Base-by-base conservation (phyloP, 2,888 invertebrate species). In the Toxonevra muliebris region DNA sequence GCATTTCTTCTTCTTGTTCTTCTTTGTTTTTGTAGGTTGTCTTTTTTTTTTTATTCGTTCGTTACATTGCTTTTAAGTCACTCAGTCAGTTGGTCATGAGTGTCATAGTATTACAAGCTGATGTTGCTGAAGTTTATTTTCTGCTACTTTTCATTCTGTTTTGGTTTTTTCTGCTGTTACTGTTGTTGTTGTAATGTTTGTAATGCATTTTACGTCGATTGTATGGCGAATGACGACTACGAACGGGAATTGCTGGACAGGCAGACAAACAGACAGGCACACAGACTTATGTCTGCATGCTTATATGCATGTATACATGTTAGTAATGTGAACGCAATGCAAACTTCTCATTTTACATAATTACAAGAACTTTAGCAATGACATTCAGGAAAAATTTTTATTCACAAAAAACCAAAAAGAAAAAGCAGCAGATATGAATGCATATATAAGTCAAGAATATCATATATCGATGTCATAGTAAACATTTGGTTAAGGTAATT, bases 31-130 rank as follows among this genome's bases (percentile, higher is more conserved):
- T 48, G 52, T 11, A n/a, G 50, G 19, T 65, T 65, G 50, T 58
- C 52, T 65, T 53, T 13, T 42, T 20, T 15, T 41, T 58, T 50
- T 59, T 64, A 43, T 65, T 65, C 57, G 52, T 41, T 1, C 5
- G 48, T 8, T 48, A 66, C 71, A 71, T 72, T 55, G 57, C 57
- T 57, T 73, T 74, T 73, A 72, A 73, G 74, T 76, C 76, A 79
- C 76, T 80, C 81, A 80, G 80, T 80, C 82, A 80, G 80, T 81
- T 80, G 82, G 82, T 81, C 82, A 82, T 80, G 77, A 77, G 81
- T 77, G 75, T 77, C 77, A 76, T 75, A 48, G 15, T 48, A 48
- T 48, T 48, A 48, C 50, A 48, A n/a, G 50, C 50, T 48, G 50
- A 48, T 48, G 13, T 48, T 48, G 50, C 50, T 48, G 50, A 13